A percentile compares a stretch with the other conserved stretches of the same genome.
Conservation (phyloP, 1,140 invertebrate species). For the Drosophila triauraria region DNA sequence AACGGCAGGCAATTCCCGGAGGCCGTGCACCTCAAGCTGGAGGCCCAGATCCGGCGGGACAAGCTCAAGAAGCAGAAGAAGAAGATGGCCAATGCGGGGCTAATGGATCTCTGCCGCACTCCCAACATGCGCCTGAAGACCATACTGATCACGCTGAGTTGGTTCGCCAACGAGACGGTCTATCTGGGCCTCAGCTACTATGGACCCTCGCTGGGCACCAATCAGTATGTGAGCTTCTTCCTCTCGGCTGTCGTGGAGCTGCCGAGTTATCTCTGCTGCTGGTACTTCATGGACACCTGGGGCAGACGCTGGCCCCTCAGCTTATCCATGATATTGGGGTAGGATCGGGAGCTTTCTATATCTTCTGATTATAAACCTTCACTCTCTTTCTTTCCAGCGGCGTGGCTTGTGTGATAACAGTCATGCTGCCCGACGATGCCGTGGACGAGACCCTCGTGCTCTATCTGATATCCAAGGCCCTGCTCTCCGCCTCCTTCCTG, state of each 20-base stretch:
- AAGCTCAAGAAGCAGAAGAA: conserved; percentile 87
- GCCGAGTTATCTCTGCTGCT: conserved; percentile 93
- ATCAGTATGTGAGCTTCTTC: conserved; percentile 94
- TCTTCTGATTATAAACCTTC: background rate
- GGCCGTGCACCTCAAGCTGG: conserved; percentile 89
- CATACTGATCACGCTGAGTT: conserved; percentile 89
- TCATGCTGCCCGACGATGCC: conserved; percentile 91
- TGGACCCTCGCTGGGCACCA: conserved; percentile 92
- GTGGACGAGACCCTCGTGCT: conserved; percentile 90
- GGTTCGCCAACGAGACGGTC: conserved; percentile 91
- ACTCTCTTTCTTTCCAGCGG: conserved; percentile 86
- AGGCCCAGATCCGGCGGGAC: conserved; percentile 85
- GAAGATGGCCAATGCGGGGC: conserved; percentile 88
- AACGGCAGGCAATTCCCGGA: conserved; percentile 92
- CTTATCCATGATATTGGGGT: conserved; percentile 91
- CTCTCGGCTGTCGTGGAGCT: conserved; percentile 93
- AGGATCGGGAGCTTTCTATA: background rate
- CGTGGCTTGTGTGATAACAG: conserved; percentile 92
- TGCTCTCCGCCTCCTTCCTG: conserved; percentile 95
- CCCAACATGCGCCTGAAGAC: conserved; percentile 94
- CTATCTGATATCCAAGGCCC: conserved; percentile 94
- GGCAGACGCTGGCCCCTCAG: conserved; percentile 93
- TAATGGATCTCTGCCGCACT: conserved; percentile 90
- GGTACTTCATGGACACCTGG: conserved; percentile 94
- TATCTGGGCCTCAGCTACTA: conserved; percentile 94